Conservation (phyloP, 2,888 invertebrate species). For the Hypsopygia costalis region DNA sequence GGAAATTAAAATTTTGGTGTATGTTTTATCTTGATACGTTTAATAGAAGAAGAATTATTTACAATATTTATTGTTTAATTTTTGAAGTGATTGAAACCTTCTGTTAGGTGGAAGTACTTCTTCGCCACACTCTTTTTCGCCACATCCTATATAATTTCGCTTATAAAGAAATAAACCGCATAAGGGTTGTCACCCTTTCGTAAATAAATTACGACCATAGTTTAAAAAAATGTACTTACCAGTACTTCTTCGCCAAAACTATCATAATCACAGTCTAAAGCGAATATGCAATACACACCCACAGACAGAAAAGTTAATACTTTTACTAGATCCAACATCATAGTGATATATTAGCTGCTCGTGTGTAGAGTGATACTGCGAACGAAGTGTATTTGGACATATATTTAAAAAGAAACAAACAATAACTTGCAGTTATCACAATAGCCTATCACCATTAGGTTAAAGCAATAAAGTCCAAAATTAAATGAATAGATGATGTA, state of each 20-base stretch:
- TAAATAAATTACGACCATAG: too few relatives aligned
- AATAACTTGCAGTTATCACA: neutral
- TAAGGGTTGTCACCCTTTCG: too few relatives aligned
- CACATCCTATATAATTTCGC: too few relatives aligned
- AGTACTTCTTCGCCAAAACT: constrained; percentile 10
- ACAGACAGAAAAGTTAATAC: constrained; percentile 18
- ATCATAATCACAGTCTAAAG: constrained; percentile 14
- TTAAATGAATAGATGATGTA: neutral
- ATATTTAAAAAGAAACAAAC: constrained; percentile 19
- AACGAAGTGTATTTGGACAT: constrained; percentile 18
- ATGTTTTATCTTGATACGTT: too few relatives aligned
- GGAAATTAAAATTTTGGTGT: too few relatives aligned
- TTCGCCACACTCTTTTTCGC: too few relatives aligned
- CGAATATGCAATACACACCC: constrained; percentile 15
- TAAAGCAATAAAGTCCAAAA: neutral
- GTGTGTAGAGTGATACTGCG: constrained; percentile 3
- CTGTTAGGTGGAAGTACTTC: too few relatives aligned
- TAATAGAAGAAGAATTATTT: too few relatives aligned
- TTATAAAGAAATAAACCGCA: too few relatives aligned
- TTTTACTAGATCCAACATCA: constrained; percentile 21
- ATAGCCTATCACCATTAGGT: neutral
- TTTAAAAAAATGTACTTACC: too few relatives aligned
- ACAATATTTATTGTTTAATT: too few relatives aligned
- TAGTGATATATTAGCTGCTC: constrained; percentile 22
- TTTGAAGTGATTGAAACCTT: too few relatives aligned